phyloP scores from a whole-genome alignment of 1,140 invertebrate genomes.

The Heterodera carotae region DNA sequence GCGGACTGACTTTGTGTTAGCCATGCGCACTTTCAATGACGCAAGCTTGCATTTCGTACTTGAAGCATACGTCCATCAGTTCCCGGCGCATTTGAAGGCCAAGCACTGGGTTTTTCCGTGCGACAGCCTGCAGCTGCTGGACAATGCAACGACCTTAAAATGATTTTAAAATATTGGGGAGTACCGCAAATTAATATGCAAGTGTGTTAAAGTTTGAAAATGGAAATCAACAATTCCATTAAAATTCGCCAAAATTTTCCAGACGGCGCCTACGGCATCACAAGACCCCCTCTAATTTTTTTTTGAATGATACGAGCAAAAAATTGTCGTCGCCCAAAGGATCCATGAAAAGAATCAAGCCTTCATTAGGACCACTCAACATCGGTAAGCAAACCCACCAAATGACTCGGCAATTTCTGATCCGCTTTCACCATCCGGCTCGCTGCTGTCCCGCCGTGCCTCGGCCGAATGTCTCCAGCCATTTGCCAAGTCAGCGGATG shows the following conservation, averaged over 20 bases:
- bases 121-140: slow-evolving; percentile 29
- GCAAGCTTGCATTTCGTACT: slow-evolving; percentile 40
- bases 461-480: neutral
- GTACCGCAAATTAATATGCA: too few relatives aligned
- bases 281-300: too few relatives aligned
- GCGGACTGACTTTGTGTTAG: too few relatives aligned
- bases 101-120: slow-evolving; percentile 32
- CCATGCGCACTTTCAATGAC: slow-evolving; percentile 1
- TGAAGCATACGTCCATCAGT: slow-evolving; percentile 44
- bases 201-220: too few relatives aligned
- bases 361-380: neutral
- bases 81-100: slow-evolving; percentile 40
- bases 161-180: neutral
- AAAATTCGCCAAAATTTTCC: too few relatives aligned
- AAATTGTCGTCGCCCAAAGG: neutral
- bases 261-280: too few relatives aligned
- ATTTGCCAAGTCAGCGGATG: neutral
- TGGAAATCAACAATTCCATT: too few relatives aligned
- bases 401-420: slow-evolving; percentile 27
- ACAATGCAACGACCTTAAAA: slow-evolving; percentile 34
- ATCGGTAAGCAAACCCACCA: slow-evolving; percentile 4
- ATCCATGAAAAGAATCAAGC: neutral
- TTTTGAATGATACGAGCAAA: too few relatives aligned
- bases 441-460: neutral
- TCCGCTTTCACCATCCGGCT: slow-evolving; percentile 9